These are phyloP conservation scores for Siniperca chuatsi DNA, from an alignment of 2,113 vertebrate genomes.

Conservation along the genomic window DNA sequence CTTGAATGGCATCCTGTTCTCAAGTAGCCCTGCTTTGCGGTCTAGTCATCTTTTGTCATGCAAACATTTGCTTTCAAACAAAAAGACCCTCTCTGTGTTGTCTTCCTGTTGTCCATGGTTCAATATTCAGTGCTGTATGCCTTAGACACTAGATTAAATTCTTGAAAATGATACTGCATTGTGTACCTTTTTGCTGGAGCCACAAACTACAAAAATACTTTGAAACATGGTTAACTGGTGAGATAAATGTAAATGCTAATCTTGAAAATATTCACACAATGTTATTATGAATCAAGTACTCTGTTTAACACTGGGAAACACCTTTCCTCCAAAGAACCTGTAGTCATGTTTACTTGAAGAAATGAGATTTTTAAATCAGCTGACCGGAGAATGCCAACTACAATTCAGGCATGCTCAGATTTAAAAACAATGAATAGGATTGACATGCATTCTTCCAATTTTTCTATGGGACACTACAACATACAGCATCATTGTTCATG, in stretches of 20 bases:
- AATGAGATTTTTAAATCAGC: constrained; percentile 50
- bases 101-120: constrained; percentile 11
- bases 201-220: background rate
- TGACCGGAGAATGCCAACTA: constrained; percentile 50
- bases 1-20: constrained; percentile 70
- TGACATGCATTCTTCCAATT: constrained; percentile 45
- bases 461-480: constrained; percentile 25
- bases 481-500: constrained; percentile 53
- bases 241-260: background rate
- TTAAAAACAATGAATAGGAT: constrained; percentile 51
- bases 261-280: background rate
- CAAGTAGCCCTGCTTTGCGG: constrained; percentile 49
- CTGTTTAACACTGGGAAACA: background rate
- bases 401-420: constrained; percentile 25
- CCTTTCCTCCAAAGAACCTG: background rate
- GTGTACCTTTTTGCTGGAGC: background rate
- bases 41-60: constrained; percentile 77
- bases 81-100: constrained; percentile 33
- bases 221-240: background rate
- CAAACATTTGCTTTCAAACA: constrained; percentile 70
- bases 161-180: background rate
- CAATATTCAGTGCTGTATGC: constrained; percentile 25
- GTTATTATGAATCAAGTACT: background rate
- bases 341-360: constrained; percentile 30
- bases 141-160: background rate